phyloP scores from a whole-genome alignment of 2,797 vertebrate genomes.

The Poecilia picta region DNA sequence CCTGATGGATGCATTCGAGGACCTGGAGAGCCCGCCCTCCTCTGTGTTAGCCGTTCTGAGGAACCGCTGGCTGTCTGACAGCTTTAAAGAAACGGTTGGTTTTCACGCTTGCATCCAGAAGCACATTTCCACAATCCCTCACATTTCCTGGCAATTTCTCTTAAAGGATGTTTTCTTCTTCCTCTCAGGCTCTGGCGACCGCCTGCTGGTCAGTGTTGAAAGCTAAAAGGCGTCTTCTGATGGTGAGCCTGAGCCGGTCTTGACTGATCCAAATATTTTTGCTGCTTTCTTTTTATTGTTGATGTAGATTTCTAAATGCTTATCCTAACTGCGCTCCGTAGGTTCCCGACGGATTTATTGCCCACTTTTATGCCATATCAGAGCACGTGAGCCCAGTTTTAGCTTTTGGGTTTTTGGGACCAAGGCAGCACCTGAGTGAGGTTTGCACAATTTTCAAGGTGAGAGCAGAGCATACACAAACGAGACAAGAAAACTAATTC shows the following conservation, averaged over 20 bases:
- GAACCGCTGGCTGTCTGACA: constrained; percentile 98
- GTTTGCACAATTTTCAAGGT: constrained; percentile 98
- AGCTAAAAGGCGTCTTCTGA: constrained; percentile 95
- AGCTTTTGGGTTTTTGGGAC: constrained; percentile 96
- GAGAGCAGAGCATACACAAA: constrained; percentile 32
- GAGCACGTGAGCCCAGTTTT: constrained; percentile 98
- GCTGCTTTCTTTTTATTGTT: background rate
- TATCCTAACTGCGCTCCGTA: constrained; percentile 58
- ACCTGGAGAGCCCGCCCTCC: constrained; percentile 94
- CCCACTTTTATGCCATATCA: constrained; percentile 99
- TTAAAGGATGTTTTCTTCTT: constrained; percentile 24
- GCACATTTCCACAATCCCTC: no score
- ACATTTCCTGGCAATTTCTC: background rate
- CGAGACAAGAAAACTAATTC: background rate
- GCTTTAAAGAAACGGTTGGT: constrained; percentile 96
- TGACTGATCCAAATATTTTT: background rate
- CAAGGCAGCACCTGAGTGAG: constrained; percentile 91
- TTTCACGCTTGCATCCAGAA: background rate
- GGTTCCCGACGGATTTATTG: constrained; percentile 99
- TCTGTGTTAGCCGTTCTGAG: constrained; percentile 94
- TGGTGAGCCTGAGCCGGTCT: constrained; percentile 82
- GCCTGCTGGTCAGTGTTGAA: constrained; percentile 99
- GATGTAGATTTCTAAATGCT: background rate
- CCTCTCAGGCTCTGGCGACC: constrained; percentile 90
- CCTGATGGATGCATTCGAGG: constrained; percentile 99